Conservation (phyloP, 2,797 vertebrate species). For the Zalophus californianus region DNA sequence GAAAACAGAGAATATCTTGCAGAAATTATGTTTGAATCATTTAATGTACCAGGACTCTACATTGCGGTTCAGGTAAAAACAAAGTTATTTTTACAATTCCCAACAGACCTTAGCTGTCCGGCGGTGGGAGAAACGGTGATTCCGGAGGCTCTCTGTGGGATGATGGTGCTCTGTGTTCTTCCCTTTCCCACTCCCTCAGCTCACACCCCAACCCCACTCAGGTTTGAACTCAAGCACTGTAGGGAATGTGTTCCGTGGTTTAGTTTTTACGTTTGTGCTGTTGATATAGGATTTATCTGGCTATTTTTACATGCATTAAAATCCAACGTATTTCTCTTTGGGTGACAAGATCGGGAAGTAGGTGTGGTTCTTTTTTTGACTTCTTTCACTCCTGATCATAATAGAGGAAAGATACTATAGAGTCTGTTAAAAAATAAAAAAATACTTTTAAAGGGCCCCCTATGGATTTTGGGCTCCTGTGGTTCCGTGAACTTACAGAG, state of each 20-base stretch:
- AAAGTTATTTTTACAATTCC: neutral
- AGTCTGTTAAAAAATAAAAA: neutral
- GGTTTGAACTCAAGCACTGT: neutral
- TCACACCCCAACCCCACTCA: rapidly evolving
- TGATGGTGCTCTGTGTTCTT: neutral
- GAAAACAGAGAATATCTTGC: slow-evolving; percentile 97
- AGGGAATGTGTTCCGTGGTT: neutral
- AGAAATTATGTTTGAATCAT: slow-evolving; percentile 98
- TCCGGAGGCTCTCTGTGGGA: neutral
- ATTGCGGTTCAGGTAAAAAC: slow-evolving; percentile 92
- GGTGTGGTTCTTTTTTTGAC: neutral
- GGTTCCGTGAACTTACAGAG: neutral
- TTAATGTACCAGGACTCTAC: slow-evolving; percentile 92
- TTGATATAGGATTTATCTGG: neutral
- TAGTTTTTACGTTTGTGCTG: neutral
- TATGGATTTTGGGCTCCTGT: neutral
- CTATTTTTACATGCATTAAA: neutral
- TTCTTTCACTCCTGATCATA: neutral
- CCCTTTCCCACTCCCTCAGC: neutral
- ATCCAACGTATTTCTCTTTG: neutral
- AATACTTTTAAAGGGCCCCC: neutral
- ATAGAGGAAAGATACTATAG: neutral
- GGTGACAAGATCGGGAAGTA: neutral
- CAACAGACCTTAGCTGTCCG: neutral
- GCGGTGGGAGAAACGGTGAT: neutral